Evolutionary conservation across 2,888 invertebrate genomes (phyloP).

Genomic region (Habroteleia sp.): DNA sequence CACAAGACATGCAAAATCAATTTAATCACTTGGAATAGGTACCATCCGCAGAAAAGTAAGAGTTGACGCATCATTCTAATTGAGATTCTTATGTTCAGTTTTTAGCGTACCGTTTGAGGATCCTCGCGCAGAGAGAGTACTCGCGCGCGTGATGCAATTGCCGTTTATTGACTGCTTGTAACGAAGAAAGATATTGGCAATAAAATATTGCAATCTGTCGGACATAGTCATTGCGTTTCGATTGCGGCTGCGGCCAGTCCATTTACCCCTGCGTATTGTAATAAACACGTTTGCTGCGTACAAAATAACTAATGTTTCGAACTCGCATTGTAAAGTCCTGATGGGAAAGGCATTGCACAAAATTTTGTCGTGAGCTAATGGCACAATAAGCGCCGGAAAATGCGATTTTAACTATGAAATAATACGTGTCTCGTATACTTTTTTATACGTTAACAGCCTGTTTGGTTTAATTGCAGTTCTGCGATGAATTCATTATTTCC

Average conservation of each 20-base stretch:
- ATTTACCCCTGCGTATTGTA: constrained; percentile 3
- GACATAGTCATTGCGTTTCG: constrained; percentile 37
- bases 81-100: constrained; percentile 59
- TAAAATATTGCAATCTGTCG: constrained; percentile 50
- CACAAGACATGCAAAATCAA: no score
- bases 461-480: constrained; percentile 12
- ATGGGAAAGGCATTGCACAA: constrained; percentile 28
- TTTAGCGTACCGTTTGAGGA: constrained; percentile 31
- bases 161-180: constrained; percentile 24
- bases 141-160: constrained; percentile 24
- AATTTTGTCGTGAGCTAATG: constrained; percentile 22
- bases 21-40: neutral
- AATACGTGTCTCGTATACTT: constrained; percentile 8
- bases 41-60: constrained; percentile 5
- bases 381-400: constrained; percentile 13
- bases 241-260: constrained; percentile 21
- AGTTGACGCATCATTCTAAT: constrained; percentile 62
- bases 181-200: constrained; percentile 48
- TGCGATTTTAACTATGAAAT: constrained; percentile 2
- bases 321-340: neutral
- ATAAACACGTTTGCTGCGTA: constrained; percentile 11
- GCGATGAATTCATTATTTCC: constrained; percentile 16
- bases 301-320: neutral
- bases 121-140: constrained; percentile 11
- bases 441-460: constrained; percentile 7